Base-by-base conservation (phyloP, 2,113 vertebrate genomes). In the Takifugu bimaculatus region DNA sequence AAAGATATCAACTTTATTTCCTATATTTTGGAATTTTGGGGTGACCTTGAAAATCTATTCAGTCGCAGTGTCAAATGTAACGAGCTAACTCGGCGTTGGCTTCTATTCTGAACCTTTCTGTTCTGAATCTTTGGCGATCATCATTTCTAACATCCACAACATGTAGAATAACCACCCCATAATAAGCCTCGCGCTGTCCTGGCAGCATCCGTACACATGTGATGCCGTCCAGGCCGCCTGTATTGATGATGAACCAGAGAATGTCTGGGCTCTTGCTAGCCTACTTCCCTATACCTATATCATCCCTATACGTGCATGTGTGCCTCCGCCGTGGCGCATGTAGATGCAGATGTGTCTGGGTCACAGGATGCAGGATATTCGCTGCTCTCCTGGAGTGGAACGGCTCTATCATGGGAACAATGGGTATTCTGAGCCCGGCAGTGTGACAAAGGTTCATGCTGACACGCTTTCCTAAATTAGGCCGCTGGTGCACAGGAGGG, bases 381-480 rank as follows among this genome's bases (percentile, higher is more conserved):
- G 54, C 26, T 0, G 20, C 70, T 67, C 65, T 66, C 73, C 68
- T 66, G 25, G 70, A 83, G 76, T 82, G 65, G 68, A 83, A 80
- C 78, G 82, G 74, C 78, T 82, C 84, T 77, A 89, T 83, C 84
- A 75, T 58, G 87, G 85, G 89, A 88, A 87, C 88, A 80, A 86
- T 85, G 82, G 79, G 63, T 88, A 86, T 86, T 88, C 86, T 85
- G 77, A 82, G 83, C 79, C 72, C 64, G 7, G 69, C 73, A 59
- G 62, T 79, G 82, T 87, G 87, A 88, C 88, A 87, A 82, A 82
- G 78, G 87, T 89, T 89, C 86, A 88, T 83, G 72, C 80, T 87
- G 88, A 89, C 89, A 88, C 75, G 82, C 78, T 88, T 89, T 89
- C 82, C 82, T 62, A 86, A 90, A 88, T 86, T 85, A 89, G 88